phyloP scores from a whole-genome alignment of 2,888 invertebrate species.

The Oxycera nigricornis region DNA sequence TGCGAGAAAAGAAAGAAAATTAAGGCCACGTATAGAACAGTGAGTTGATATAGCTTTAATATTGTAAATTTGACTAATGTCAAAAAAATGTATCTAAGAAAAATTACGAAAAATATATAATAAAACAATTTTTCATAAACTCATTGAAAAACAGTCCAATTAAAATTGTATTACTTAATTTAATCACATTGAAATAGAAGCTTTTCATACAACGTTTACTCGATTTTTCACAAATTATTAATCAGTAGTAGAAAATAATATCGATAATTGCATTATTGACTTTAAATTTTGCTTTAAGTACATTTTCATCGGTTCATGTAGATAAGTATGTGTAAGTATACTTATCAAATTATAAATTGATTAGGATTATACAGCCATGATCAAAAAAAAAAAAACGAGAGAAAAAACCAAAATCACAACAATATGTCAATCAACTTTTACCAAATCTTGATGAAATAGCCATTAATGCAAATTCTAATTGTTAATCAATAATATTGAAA shows the following conservation, averaged over 20 bases:
- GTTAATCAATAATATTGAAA: slow-evolving; percentile 13
- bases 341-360: no score
- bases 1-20: not conserved
- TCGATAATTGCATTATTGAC: no score
- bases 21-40: not conserved
- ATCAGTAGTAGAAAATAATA: no score
- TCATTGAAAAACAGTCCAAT: no score
- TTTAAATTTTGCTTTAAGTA: no score
- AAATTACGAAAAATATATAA: not conserved
- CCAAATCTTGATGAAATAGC: not conserved
- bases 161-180: not conserved
- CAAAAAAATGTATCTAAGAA: no score
- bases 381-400: not conserved
- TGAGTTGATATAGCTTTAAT: slow-evolving; percentile 31
- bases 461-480: slow-evolving; percentile 7
- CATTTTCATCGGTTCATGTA: no score
- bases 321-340: no score
- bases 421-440: slow-evolving; percentile 39
- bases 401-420: slow-evolving; percentile 15
- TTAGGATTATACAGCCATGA: not conserved
- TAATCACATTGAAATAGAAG: not conserved
- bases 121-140: slow-evolving; percentile 4
- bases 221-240: no score
- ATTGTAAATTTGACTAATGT: slow-evolving; percentile 12
- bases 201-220: no score